Evolutionary conservation across 30 jellyfish, hydroid and myxozoan species (phyloP), one percentile per base, ranked within the genome.

Genomic region (Mastigias papua): DNA sequence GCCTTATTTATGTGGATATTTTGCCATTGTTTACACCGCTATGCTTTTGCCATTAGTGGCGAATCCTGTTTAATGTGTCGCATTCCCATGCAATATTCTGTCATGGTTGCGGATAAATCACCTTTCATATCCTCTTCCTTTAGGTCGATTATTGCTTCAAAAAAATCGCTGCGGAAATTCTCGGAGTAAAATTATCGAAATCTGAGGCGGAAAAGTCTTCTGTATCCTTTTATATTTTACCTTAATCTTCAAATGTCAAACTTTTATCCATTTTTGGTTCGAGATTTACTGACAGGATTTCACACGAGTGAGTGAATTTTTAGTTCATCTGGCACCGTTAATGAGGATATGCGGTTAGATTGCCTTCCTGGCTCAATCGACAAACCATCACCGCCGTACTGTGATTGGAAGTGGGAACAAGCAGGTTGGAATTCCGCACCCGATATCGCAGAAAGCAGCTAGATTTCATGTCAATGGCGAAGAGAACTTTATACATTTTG

Each of bases 101-200:
- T 21, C 29, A 69, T 31, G 22, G 6, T 31, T 48, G 25, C 49
- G 22, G 84, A 20, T 20, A 9, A 27, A 35, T 57, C 61, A 6
- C 42, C 71, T 20, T 17, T 31, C 46, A 20, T 0, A 31, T 48
- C 61, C 42, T 54, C 48, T 80, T 81, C 37, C 66, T 54, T 29
- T 51, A 90, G 97, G 94, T 90, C 33, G 95, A 90, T 33, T 81
- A 51, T 69, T 95, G 99, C 87, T 95, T 95, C 81, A 96, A 79
- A 60, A 95, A 90, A 87, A 86, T 95, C 58, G 97, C 99, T 23
- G 99, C 99, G 66, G 99, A 95, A 78, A 89, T 95, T 48, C 93
- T 95, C n/a, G 99, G 99, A 15, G 84, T 95, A 35, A 91, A 94
- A 57, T 69, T 95, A 71, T 81, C 97, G 62, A 95, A 94, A 67